Base-by-base conservation (phyloP, 2,797 vertebrate genomes). In the Eupleurogrammus muticus region DNA sequence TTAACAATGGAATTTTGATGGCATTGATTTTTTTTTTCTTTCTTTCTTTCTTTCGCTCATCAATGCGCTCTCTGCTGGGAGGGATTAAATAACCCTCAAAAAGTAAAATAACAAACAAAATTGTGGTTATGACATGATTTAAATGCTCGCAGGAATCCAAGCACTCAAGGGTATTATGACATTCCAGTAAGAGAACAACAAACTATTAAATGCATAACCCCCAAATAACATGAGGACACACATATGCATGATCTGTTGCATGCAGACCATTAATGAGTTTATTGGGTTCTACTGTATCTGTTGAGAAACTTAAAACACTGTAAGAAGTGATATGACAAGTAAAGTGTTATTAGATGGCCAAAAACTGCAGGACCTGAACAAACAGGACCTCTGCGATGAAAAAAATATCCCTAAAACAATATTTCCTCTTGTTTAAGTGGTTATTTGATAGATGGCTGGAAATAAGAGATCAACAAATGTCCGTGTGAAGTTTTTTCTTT, bases 1-100 rank as follows among this genome's bases (percentile, higher is more conserved):
- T 71, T 66, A 65, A 35, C 47, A 57, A 16, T 48, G 52, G 53
- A 60, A 47, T 67, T 66, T 36, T 66, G 35, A 36, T 56, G 19
- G 2, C 1, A 35, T 8, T 50, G 50, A 54, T 64, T 63, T 68
- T 23, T 59, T 57, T 20, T 53, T 8, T 28, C 6, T 23, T 59
- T 57, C 20, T 53, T 8, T 28, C 6, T 23, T 59, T 57, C 24
- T 53, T 5, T n/a, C n/a, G n/a, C n/a, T 11, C 50, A 17, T 54
- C 54, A 24, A 24, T 38, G 47, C 32, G 47, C 20, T 47, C 36
- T 46, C 17, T 16, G 19, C 44, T 2, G 17, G 21, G 13, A 52
- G 23, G 35, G 5, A 40, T 10, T 2, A 0, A 19, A 16, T 9
- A 40, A 56, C 9, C 20, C 14, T 68, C 14, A 34, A 36, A 49